Conservation (phyloP, 2,888 invertebrate genomes). For the Heliconius ethilla region DNA sequence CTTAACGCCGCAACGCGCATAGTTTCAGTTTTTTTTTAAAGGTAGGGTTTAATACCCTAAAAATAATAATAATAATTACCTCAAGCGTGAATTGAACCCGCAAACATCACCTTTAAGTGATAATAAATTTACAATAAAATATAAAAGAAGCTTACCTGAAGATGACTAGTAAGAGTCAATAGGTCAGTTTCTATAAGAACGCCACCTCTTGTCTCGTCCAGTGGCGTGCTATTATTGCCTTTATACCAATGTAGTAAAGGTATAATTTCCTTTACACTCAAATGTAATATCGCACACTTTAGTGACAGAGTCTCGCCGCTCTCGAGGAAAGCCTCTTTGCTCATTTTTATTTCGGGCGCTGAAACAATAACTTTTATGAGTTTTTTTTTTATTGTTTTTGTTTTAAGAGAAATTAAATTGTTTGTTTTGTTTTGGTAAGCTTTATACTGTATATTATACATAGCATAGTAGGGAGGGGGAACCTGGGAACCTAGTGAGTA, state of each 20-base stretch:
- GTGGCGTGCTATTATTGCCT: slow-evolving; percentile 60
- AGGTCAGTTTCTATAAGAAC: slow-evolving; percentile 74
- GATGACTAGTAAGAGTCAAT: slow-evolving; percentile 68
- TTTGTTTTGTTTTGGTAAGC: background rate
- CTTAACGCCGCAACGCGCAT: no score
- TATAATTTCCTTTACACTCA: slow-evolving; percentile 59
- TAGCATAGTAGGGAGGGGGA: no score
- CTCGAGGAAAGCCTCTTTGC: slow-evolving; percentile 72
- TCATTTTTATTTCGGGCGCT: slow-evolving; percentile 73
- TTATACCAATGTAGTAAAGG: slow-evolving; percentile 71
- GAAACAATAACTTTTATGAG: slow-evolving; percentile 39
- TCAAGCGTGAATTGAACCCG: no score
- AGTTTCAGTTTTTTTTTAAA: no score
- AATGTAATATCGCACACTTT: slow-evolving; percentile 68
- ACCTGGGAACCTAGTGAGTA: no score
- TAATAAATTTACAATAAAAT: background rate
- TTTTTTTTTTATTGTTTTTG: background rate
- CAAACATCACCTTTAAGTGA: background rate
- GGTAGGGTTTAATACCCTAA: no score
- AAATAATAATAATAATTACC: no score
- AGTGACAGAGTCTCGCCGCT: slow-evolving; percentile 73
- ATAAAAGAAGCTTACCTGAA: slow-evolving; percentile 62
- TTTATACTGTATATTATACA: no score
- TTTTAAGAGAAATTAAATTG: background rate
- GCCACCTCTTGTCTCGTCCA: slow-evolving; percentile 77